Evolutionary conservation across 2,113 vertebrate species (phyloP).

Genomic region (Chaetura pelagica): DNA sequence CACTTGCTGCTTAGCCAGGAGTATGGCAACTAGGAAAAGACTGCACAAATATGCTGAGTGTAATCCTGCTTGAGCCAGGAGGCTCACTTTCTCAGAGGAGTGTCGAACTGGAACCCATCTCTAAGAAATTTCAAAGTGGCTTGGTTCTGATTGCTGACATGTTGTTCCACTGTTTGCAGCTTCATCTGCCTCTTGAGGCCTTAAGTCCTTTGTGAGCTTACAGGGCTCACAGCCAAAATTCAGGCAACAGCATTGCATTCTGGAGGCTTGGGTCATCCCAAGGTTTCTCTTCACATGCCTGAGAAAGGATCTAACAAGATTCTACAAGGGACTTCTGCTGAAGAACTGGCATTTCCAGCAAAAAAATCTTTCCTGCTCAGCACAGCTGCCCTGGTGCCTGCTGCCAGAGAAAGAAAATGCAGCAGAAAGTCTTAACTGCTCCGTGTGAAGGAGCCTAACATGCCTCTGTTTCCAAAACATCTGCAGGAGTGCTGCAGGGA

Average conservation of each 20-base stretch:
- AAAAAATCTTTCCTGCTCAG: background rate
- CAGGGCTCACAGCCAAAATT: background rate
- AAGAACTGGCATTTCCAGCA: background rate
- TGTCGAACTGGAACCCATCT: background rate
- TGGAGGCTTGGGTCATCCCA: rapidly evolving
- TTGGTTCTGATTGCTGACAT: background rate
- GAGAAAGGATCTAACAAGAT: background rate
- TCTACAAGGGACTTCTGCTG: background rate
- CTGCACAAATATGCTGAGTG: rapidly evolving
- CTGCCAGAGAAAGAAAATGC: background rate
- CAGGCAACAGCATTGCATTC: background rate
- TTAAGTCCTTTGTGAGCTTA: background rate
- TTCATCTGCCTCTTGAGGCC: background rate
- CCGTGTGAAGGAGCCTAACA: background rate
- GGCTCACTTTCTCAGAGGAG: background rate
- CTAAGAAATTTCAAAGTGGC: background rate
- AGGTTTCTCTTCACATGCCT: background rate
- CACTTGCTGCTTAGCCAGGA: background rate
- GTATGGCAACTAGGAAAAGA: background rate
- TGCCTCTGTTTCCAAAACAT: background rate
- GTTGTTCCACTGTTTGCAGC: background rate
- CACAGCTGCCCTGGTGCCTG: background rate
- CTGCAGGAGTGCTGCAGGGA: background rate
- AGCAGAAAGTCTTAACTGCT: background rate
- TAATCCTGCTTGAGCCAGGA: background rate